Evolutionary conservation across 2,797 vertebrate species (phyloP), one percentile per base, ranked within the genome.

Genomic region (Trematomus bernacchii): DNA sequence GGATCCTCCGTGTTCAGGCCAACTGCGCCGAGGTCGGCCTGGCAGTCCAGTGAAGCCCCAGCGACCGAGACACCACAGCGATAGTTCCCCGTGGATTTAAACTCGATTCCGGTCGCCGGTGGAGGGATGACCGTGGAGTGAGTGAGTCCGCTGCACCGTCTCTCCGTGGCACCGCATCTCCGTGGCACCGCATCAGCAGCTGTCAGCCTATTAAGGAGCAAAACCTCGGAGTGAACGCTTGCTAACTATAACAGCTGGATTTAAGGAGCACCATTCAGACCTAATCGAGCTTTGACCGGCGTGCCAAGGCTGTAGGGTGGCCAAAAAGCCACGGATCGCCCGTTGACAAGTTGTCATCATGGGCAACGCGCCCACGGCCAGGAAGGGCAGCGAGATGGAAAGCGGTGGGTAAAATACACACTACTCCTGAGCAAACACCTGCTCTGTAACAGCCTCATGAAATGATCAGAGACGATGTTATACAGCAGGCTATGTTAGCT

Each of bases 311-410:
- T 90, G 84, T 78, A 37, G 87, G 80, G 78, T 84, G 89, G 84
- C 82, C 80, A 70, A 23, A 42, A 73, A 90, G 87, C 89, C 87
- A 84, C 89, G 85, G 87, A 90, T 90, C 84, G 80, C 84, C 89
- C 68, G 92, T 71, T 85, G 89, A 89, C 87, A 86, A 83, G 85
- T 90, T 91, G 89, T 89, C 91, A 93, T 89, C 91, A 97, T 97
- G 97, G 97, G 97, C 95, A 97, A 97, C 96, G 95, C 95, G 93
- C 96, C 96, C 94, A 96, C 97, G 87, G 96, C 96, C 90, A 96
- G 95, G 93, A 96, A 96, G 90, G 96, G 96, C 89, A 96, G 93
- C 93, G 96, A 97, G 91, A 96, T 96, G 93, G 96, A 97, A 88
- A 97, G 96, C 84, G 95, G 95, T 96, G 89, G 90, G 95, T 95